Percentiles rank a stretch among this genome's conserved stretches.
Evolutionary conservation across 2,797 vertebrate genomes (phyloP).

Genomic region (Carapus acus): DNA sequence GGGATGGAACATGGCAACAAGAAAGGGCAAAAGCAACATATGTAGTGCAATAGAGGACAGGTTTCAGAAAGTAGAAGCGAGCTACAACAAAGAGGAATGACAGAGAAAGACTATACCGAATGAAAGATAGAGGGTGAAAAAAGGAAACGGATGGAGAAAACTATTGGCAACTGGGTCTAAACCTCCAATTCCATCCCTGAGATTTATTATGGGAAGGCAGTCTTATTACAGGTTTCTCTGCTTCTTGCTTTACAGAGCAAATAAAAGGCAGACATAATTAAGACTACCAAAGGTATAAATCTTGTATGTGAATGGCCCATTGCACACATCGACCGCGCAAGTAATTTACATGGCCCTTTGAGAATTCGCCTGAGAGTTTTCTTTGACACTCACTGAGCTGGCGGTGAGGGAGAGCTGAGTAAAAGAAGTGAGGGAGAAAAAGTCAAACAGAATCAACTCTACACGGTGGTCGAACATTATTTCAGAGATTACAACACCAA

Average conservation of each 20-base stretch:
- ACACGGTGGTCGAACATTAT: slow-evolving; percentile 16
- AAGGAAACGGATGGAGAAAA: slow-evolving; percentile 19
- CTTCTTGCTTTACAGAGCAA: slow-evolving; percentile 70
- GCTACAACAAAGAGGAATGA: slow-evolving; percentile 6
- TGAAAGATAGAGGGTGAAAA: slow-evolving; percentile 9
- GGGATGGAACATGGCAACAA: not conserved
- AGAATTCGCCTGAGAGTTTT: slow-evolving; percentile 57
- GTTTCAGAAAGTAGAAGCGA: slow-evolving; percentile 6
- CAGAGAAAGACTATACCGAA: slow-evolving; percentile 1
- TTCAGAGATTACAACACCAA: slow-evolving; percentile 5
- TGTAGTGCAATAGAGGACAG: not conserved
- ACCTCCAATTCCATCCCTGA: slow-evolving; percentile 38
- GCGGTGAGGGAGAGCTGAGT: slow-evolving; percentile 17
- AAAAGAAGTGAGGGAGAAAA: slow-evolving; percentile 1
- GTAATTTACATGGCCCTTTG: slow-evolving; percentile 68
- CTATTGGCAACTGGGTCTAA: slow-evolving; percentile 39
- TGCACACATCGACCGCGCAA: slow-evolving; percentile 64
- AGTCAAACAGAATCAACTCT: slow-evolving; percentile 4
- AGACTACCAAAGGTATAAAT: slow-evolving; percentile 69
- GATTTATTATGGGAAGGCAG: slow-evolving; percentile 56
- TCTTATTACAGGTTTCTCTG: slow-evolving; percentile 62
- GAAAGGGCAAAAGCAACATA: not conserved
- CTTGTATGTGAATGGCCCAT: slow-evolving; percentile 69
- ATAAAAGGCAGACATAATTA: slow-evolving; percentile 73
- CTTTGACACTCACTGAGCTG: slow-evolving; percentile 48